phyloP scores from a whole-genome alignment of 2,797 vertebrate species.

The Melanotaenia nigrans region DNA sequence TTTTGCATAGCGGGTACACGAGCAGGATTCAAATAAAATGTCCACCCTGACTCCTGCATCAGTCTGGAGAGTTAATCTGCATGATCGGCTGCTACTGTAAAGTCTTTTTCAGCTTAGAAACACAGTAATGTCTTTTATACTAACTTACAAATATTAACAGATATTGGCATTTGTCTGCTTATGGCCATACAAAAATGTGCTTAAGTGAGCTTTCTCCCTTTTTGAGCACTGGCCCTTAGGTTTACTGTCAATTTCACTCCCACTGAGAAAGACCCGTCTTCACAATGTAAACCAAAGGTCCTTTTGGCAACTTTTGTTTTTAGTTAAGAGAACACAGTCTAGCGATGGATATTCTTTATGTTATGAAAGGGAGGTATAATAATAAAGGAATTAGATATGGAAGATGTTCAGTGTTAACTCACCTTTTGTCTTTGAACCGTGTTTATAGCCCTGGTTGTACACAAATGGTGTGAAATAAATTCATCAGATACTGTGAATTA shows the following conservation, averaged over 20 bases:
- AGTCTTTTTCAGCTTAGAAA: constrained; percentile 39
- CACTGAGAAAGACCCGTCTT: constrained; percentile 25
- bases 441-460: constrained; percentile 12
- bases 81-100: constrained; percentile 24
- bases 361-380: constrained; percentile 17
- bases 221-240: constrained; percentile 51
- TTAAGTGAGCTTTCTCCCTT: constrained; percentile 18
- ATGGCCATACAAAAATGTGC: constrained; percentile 15
- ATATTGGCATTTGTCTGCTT: constrained; percentile 41
- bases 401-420: constrained; percentile 25
- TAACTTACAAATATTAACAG: constrained; percentile 33
- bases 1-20: constrained; percentile 19
- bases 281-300: constrained; percentile 65
- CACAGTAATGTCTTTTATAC: constrained; percentile 38
- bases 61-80: constrained; percentile 25
- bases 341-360: constrained; percentile 10
- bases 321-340: constrained; percentile 17
- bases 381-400: constrained; percentile 11
- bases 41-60: constrained; percentile 19
- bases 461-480: background rate
- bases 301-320: constrained; percentile 32
- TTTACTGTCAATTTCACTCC: constrained; percentile 37
- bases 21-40: constrained; percentile 25
- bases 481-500: constrained; percentile 38
- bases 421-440: constrained; percentile 49